Conservation (phyloP, 1,140 invertebrate genomes). For the Drosophila arawakana region DNA sequence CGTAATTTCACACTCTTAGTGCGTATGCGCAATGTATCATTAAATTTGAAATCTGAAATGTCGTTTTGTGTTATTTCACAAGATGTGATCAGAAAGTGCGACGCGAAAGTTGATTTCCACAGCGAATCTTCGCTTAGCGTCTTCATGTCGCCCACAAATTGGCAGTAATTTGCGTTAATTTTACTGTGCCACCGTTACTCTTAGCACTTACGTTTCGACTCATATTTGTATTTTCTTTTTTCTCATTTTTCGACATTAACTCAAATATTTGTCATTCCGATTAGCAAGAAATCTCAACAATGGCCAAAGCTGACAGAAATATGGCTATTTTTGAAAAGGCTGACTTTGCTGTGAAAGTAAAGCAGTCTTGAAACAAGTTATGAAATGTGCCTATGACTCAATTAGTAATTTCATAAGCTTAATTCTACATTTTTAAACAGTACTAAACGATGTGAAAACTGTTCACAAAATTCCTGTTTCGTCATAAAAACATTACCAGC, state of each 20-base stretch:
- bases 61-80: conserved; percentile 57
- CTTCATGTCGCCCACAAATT: conserved; percentile 29
- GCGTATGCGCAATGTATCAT: conserved; percentile 67
- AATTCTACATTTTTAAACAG: background rate
- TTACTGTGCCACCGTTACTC: conserved; percentile 48
- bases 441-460: background rate
- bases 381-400: background rate
- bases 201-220: conserved; percentile 49
- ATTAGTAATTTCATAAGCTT: background rate
- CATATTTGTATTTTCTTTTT: conserved; percentile 2
- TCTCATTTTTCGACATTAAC: conserved; percentile 8
- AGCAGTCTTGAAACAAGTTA: conserved; percentile 1
- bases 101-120: conserved; percentile 30
- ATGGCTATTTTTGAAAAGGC: background rate
- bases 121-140: conserved; percentile 19
- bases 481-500: background rate
- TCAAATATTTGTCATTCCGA: conserved; percentile 52
- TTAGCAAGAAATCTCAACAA: conserved; percentile 32
- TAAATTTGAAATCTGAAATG: conserved; percentile 50
- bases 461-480: background rate
- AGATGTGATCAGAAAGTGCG: conserved; percentile 29
- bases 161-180: conserved; percentile 25
- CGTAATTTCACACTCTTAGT: conserved; percentile 52
- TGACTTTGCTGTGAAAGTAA: conserved; percentile 6
- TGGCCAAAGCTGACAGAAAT: conserved; percentile 1